Evolutionary conservation across 2,797 vertebrate species (phyloP), one percentile per base, ranked within the genome.

Genomic region (Alca torda): DNA sequence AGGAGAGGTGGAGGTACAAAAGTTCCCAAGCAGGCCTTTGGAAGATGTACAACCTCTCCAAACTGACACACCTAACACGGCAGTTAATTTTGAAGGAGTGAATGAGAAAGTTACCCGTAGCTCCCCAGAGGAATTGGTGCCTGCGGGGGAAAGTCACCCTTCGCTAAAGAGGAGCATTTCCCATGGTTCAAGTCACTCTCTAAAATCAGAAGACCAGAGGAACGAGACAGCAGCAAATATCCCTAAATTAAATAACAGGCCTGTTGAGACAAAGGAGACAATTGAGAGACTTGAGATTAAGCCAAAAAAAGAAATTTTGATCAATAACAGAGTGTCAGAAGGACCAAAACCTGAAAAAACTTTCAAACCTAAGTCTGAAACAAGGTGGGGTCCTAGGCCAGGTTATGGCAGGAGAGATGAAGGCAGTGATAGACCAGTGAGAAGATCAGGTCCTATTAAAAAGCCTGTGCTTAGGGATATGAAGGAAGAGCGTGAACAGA

Each of bases 401-500:
- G 98, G 98, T 26, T 97, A 98, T 2, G 98, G 98, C 46, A 98
- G 99, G 87, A 98, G 99, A 96, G 99, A 99, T 1, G 99, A 99
- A 64, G 98, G 99, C 2, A 96, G 98, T 2, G 99, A 99, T 19
- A 98, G 99, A 84, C 99, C 99, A 6, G 85, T 99, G 33, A 99
- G 99, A 91, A 98, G 99, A 95, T 99, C 99, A 0, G 99, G 99
- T 37, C 99, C 99, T 37, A 99, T 99, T 97, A 99, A 99, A 96
- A 99, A 99, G 80, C 99, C 99, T 20, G 98, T 99, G 33, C 98
- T 99, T 37, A 98, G 99, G 92, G 99, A 99, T 94, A 99, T 99
- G 99, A 99, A 99, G 96, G 99, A 99, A 88, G 99, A 99, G 87
- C 97, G 99, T 43, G 99, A 99, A 56, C 99, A 99, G 94, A 98